Percentiles rank a stretch among this genome's conserved stretches.
phyloP scores from a whole-genome alignment of 2,113 vertebrate species.

The Larimichthys polyactis region DNA sequence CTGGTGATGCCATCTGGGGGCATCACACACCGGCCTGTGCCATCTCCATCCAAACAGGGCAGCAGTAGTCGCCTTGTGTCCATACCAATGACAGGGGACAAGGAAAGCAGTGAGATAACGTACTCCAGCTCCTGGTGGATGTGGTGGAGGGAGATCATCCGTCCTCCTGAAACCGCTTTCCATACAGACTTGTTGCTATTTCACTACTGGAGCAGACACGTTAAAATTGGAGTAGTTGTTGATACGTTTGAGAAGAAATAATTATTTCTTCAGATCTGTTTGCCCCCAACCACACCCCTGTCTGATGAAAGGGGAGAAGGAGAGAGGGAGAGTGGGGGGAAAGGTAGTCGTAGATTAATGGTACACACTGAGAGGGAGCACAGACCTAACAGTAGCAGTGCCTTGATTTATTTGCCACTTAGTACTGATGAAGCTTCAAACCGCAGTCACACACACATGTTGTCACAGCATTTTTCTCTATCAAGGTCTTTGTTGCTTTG shows the following conservation, averaged over 20 bases:
- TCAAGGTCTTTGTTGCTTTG: constrained; percentile 78
- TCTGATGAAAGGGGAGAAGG: constrained; percentile 57
- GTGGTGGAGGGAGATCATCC: constrained; percentile 40
- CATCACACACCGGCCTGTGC: constrained; percentile 47
- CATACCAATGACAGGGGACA: constrained; percentile 73
- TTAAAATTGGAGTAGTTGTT: constrained; percentile 16
- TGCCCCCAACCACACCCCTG: constrained; percentile 62
- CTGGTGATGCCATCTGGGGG: constrained; percentile 84
- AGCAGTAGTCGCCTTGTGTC: constrained; percentile 51
- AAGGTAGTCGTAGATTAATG: constrained; percentile 85
- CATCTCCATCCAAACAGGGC: constrained; percentile 65
- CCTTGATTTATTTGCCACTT: constrained; percentile 99
- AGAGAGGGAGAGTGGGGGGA: constrained; percentile 9
- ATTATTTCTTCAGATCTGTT: constrained; percentile 49
- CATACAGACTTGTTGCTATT: constrained; percentile 8
- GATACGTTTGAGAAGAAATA: constrained; percentile 24
- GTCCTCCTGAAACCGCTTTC: constrained; percentile 38
- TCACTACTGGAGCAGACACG: neutral
- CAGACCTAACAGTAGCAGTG: constrained; percentile 82
- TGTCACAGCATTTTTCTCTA: constrained; percentile 92
- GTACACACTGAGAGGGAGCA: constrained; percentile 85
- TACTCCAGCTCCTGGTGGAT: constrained; percentile 30
- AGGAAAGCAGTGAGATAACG: constrained; percentile 47
- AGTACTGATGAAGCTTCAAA: constrained; percentile 96
- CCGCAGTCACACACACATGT: constrained; percentile 92